A percentile compares a stretch with the other conserved stretches of the same genome.
phyloP scores from a whole-genome alignment of 2,888 invertebrate species.

The Stegana nigrithorax region DNA sequence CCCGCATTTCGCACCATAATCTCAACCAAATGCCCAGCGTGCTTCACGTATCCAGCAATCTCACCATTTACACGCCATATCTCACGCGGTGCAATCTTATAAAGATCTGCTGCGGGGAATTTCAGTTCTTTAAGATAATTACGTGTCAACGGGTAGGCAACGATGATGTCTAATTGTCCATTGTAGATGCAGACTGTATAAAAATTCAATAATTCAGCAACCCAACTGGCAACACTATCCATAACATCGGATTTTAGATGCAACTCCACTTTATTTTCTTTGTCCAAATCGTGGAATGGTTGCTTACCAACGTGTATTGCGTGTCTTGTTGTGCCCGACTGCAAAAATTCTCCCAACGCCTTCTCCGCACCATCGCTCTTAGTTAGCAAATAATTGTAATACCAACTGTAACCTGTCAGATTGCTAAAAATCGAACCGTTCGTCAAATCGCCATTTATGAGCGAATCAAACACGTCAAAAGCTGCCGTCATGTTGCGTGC shows the following conservation, averaged over 20 bases:
- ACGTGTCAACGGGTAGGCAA: slow-evolving; percentile 86
- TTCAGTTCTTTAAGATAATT: slow-evolving; percentile 80
- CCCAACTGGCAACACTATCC: slow-evolving; percentile 81
- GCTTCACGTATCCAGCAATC: slow-evolving; percentile 82
- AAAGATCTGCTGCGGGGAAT: slow-evolving; percentile 76
- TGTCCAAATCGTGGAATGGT: slow-evolving; percentile 73
- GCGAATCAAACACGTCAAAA: slow-evolving; percentile 77
- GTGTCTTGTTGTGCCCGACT: slow-evolving; percentile 71
- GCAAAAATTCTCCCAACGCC: slow-evolving; percentile 60
- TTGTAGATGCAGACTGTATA: slow-evolving; percentile 80
- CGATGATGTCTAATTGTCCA: slow-evolving; percentile 92
- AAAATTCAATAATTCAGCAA: slow-evolving; percentile 76
- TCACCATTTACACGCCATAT: slow-evolving; percentile 78
- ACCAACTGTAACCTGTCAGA: slow-evolving; percentile 62
- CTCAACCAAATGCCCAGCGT: slow-evolving; percentile 78
- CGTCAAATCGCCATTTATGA: slow-evolving; percentile 73
- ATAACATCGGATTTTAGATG: slow-evolving; percentile 82
- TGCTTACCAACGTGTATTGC: slow-evolving; percentile 88
- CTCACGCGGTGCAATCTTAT: slow-evolving; percentile 75
- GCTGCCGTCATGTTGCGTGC: slow-evolving; percentile 76
- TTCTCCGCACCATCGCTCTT: slow-evolving; percentile 75
- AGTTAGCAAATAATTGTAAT: slow-evolving; percentile 71
- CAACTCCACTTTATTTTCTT: slow-evolving; percentile 74
- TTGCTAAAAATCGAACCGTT: slow-evolving; percentile 78
- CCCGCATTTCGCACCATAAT: slow-evolving; percentile 83